Percentiles rank a stretch among this genome's conserved stretches.
These are phyloP conservation scores for Antedon mediterranea DNA, from an alignment of 53 echinoderm and acorn worm genomes.

Conservation along the genomic window DNA sequence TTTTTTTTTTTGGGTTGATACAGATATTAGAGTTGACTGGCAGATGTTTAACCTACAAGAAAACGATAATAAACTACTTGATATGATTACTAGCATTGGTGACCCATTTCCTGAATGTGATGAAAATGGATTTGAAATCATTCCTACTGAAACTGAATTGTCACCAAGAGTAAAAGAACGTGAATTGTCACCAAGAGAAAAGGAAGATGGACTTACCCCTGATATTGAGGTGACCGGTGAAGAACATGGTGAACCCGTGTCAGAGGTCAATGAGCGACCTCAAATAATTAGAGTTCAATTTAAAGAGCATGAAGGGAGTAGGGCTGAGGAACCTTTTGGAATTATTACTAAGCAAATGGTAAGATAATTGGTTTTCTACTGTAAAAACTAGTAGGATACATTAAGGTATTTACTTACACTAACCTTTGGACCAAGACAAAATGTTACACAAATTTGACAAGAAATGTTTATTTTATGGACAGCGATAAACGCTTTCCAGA, in stretches of 20 bases:
- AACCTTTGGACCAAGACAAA: no score
- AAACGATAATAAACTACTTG: constrained; percentile 61
- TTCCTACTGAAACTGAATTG: constrained; percentile 11
- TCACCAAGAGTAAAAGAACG: not conserved
- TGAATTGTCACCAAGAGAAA: constrained; percentile 1
- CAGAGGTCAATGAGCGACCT: not conserved
- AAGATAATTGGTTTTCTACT: not conserved
- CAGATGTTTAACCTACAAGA: constrained; percentile 61
- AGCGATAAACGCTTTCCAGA: no score
- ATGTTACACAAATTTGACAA: no score
- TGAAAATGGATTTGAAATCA: constrained; percentile 46
- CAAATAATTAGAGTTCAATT: constrained; percentile 44
- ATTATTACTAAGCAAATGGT: constrained; percentile 68
- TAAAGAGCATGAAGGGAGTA: constrained; percentile 72
- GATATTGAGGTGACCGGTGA: not conserved
- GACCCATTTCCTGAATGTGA: constrained; percentile 72
- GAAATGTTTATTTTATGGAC: no score
- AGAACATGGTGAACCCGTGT: not conserved
- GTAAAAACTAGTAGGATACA: no score
- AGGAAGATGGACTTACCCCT: constrained; percentile 2
- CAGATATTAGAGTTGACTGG: constrained; percentile 94
- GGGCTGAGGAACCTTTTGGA: constrained; percentile 60
- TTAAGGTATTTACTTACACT: no score
- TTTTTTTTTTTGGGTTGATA: constrained; percentile 3
- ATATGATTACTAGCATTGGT: constrained; percentile 64